Evolutionary conservation across 1,140 invertebrate genomes (phyloP).

Genomic region (Halictus rubicundus): DNA sequence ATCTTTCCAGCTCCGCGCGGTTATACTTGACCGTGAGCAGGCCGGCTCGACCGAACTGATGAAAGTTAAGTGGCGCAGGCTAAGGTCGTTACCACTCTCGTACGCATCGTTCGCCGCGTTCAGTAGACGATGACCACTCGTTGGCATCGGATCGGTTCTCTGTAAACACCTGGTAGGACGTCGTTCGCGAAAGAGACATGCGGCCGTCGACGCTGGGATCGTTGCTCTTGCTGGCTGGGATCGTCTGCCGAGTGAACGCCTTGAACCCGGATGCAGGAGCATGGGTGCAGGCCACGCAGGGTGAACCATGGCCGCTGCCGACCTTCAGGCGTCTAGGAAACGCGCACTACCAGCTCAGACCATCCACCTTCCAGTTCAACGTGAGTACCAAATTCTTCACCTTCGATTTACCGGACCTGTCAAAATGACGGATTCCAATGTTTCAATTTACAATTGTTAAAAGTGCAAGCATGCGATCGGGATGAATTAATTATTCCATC

Average conservation of each 20-base stretch:
- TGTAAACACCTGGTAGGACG: not conserved
- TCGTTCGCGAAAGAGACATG: slow-evolving; percentile 23
- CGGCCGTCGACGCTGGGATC: not conserved
- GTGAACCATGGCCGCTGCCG: slow-evolving; percentile 77
- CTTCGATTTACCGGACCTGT: too few species aligned
- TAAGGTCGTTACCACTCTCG: slow-evolving; percentile 65
- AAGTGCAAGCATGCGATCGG: too few species aligned
- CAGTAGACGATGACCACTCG: slow-evolving; percentile 64
- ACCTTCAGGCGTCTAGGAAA: slow-evolving; percentile 28
- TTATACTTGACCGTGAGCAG: slow-evolving; percentile 61
- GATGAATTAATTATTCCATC: too few species aligned
- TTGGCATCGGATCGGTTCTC: slow-evolving; percentile 50
- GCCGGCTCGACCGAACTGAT: slow-evolving; percentile 49
- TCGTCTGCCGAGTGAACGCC: not conserved
- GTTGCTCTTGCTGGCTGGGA: not conserved
- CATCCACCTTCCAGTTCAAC: slow-evolving; percentile 61
- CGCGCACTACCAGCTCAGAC: slow-evolving; percentile 58
- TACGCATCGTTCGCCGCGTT: slow-evolving; percentile 51
- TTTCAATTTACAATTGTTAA: too few species aligned
- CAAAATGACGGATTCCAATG: too few species aligned
- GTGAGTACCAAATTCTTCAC: slow-evolving; percentile 47
- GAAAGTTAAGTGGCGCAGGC: slow-evolving; percentile 60
- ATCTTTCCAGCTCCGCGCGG: too few species aligned
- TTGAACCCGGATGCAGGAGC: slow-evolving; percentile 69
- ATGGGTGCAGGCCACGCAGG: slow-evolving; percentile 73